These are phyloP conservation scores for Pluvialis apricaria DNA, from an alignment of 2,113 vertebrate species.

Conservation along the genomic window DNA sequence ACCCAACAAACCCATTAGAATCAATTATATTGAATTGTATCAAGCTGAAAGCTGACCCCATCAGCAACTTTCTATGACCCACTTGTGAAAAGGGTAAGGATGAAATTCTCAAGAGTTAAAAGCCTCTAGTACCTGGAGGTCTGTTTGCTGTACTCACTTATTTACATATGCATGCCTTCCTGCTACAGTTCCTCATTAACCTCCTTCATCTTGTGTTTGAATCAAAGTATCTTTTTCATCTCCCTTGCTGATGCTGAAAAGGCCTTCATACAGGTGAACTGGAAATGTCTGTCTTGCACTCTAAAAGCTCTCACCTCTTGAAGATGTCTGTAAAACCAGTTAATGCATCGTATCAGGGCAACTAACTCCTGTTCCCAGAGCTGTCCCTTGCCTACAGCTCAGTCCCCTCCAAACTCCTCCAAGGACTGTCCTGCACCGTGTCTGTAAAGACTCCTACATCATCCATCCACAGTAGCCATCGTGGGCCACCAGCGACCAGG, in stretches of 20 bases:
- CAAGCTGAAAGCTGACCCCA: neutral
- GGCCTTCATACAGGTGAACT: neutral
- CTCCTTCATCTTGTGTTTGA: neutral
- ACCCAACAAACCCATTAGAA: neutral
- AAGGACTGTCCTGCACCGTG: neutral
- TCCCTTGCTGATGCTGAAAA: neutral
- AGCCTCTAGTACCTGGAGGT: neutral
- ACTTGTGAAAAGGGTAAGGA: neutral
- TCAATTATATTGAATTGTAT: conserved; percentile 1
- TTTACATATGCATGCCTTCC: neutral
- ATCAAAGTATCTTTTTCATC: neutral
- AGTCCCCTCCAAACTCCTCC: neutral
- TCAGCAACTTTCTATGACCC: neutral
- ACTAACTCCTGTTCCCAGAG: neutral
- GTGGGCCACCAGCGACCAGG: neutral
- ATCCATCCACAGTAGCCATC: neutral
- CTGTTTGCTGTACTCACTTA: neutral
- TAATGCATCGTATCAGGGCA: neutral
- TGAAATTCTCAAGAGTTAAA: neutral
- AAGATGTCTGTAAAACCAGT: neutral
- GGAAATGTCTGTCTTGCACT: neutral
- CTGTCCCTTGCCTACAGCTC: neutral
- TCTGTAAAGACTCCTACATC: neutral
- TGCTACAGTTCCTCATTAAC: neutral
- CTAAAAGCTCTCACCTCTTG: neutral